Base-by-base conservation (phyloP, 2,113 vertebrate genomes). In the Bos javanicus region DNA sequence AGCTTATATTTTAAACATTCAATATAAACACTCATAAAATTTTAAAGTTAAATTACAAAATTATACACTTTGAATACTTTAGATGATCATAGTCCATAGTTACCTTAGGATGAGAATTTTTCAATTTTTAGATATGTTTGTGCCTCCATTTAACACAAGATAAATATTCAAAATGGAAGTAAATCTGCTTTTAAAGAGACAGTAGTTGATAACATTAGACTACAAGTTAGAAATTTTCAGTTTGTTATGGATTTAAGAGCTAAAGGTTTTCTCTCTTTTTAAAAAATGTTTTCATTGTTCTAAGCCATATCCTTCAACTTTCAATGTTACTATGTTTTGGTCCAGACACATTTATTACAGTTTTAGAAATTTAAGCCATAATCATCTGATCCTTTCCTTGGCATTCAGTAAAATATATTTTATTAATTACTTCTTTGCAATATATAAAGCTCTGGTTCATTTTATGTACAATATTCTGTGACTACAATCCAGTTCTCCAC, bases 241-340 rank as follows among this genome's bases (percentile, higher is more conserved):
- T 13, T 46, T 84, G 6, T 64, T 30, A 43, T 50, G 43, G 2
- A 85, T 57, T 94, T 94, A 86, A 76, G 21, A 96, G 8, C 21
- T 89, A n/a, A 96, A 94, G 57, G 28, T 46, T 67, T 92, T 97
- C 54, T 94, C 50, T 46, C 81, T 78, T 64, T 59, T 83, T 14
- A 23, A 59, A 84, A 39, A 84, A 54, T 93, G 85, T 54, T 95
- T 96, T 88, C 74, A 62, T 96, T 96, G 28, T 82, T 83, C 43
- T 50, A 88, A 54, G 6, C 14, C 85, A 0, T 67, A 64, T 23
- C 23, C 95, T 91, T 89, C 43, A 89, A 64, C 13, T 62, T 92
- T 87, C 74, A 87, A 33, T 62, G 36, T 56, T 43, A 67, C 6
- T 57, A n/a, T 43, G 13, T 71, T 89, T 97, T 85, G 71, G 7